Conservation (phyloP, 1,140 invertebrate species). For the Drosophila melanogaster region DNA sequence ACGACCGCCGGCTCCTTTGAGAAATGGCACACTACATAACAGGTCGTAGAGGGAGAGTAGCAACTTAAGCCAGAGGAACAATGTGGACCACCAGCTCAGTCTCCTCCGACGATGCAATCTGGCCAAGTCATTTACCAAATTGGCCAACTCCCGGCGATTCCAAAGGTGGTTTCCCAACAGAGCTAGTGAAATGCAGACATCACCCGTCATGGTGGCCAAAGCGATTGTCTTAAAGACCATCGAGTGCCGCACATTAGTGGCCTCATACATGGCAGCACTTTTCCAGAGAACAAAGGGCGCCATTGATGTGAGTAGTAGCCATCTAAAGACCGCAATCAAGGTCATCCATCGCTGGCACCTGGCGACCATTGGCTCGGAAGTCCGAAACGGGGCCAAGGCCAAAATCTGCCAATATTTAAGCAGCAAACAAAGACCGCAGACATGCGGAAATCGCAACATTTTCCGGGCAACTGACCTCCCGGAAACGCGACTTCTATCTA, state of each 20-base stretch:
- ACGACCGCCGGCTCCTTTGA: constrained; percentile 34
- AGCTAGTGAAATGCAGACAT: constrained; percentile 53
- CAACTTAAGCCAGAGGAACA: constrained; percentile 62
- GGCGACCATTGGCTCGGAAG: neutral
- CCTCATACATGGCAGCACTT: constrained; percentile 54
- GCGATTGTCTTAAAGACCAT: constrained; percentile 59
- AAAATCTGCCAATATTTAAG: constrained; percentile 59
- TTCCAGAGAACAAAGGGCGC: constrained; percentile 55
- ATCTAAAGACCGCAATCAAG: constrained; percentile 17
- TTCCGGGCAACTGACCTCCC: constrained; percentile 44
- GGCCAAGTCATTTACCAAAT: constrained; percentile 34
- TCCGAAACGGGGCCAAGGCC: constrained; percentile 49
- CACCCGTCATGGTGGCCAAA: constrained; percentile 51
- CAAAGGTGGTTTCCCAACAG: constrained; percentile 48
- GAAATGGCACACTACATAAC: constrained; percentile 67
- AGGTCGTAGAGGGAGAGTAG: constrained; percentile 65
- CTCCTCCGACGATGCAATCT: constrained; percentile 15
- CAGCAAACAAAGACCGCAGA: constrained; percentile 61
- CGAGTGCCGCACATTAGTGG: constrained; percentile 64
- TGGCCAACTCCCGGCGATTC: constrained; percentile 35
- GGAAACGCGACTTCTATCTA: neutral
- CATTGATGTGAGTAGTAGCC: constrained; percentile 36
- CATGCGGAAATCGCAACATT: constrained; percentile 60
- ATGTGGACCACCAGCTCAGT: constrained; percentile 27
- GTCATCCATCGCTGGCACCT: constrained; percentile 35